Percentiles rank a stretch among this genome's conserved stretches.
phyloP scores from a whole-genome alignment of 1,140 invertebrate species.

The Thaumatotibia leucotreta region DNA sequence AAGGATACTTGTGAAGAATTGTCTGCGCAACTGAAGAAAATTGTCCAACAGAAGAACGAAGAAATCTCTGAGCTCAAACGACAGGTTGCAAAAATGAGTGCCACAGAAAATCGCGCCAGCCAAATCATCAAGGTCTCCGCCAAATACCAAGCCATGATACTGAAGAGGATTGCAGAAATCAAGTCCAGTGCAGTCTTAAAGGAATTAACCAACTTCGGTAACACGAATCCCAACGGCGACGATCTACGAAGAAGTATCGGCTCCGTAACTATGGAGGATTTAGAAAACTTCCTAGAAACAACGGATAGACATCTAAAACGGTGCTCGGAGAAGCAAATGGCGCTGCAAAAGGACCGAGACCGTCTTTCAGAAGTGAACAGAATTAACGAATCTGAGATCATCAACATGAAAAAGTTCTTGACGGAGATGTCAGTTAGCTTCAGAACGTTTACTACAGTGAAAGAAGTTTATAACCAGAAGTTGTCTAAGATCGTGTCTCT shows the following conservation, averaged over 20 bases:
- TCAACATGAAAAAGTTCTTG: constrained; percentile 62
- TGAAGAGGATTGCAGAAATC: constrained; percentile 63
- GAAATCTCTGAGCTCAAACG: constrained; percentile 63
- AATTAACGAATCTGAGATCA: constrained; percentile 62
- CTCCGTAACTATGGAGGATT: constrained; percentile 60
- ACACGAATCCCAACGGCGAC: constrained; percentile 38
- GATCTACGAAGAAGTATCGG: constrained; percentile 50
- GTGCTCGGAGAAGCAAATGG: constrained; percentile 55
- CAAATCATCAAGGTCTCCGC: constrained; percentile 69
- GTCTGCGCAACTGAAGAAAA: constrained; percentile 61
- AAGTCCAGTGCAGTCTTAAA: constrained; percentile 61
- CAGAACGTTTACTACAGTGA: constrained; percentile 57
- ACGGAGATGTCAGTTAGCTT: constrained; percentile 56
- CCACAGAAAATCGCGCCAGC: constrained; percentile 52
- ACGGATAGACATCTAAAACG: constrained; percentile 56
- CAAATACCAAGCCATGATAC: constrained; percentile 65
- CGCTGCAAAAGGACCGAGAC: constrained; percentile 62
- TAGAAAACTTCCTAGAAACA: constrained; percentile 66
- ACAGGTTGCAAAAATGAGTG: constrained; percentile 60
- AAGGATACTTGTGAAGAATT: constrained; percentile 62
- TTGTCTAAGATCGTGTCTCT: constrained; percentile 50
- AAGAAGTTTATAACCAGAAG: constrained; percentile 59
- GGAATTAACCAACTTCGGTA: constrained; percentile 63
- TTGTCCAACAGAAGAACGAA: constrained; percentile 64
- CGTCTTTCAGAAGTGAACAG: constrained; percentile 53